phyloP scores from a whole-genome alignment of 2,888 invertebrate genomes.

The Erebia palarica region DNA sequence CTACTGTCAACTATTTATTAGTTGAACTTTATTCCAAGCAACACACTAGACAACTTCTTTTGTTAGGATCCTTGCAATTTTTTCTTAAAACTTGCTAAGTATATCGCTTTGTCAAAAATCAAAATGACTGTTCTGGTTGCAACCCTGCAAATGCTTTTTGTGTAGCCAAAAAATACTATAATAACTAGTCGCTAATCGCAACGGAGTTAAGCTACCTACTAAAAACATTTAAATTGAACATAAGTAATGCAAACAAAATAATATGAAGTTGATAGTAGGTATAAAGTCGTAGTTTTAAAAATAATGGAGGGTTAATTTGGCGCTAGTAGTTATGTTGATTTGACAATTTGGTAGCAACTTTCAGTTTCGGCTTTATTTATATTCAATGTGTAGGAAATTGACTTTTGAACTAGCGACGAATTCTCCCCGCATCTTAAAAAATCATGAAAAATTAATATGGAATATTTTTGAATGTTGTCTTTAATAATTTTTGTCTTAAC shows the following conservation, averaged over 20 bases:
- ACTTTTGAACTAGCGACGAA: constrained; percentile 3
- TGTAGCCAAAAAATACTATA: too few relatives aligned
- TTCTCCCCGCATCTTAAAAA: background rate
- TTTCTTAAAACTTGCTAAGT: too few relatives aligned
- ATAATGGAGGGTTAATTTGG: constrained; percentile 5
- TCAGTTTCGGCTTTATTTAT: background rate
- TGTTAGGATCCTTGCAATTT: too few relatives aligned
- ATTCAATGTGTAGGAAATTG: background rate
- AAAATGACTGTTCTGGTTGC: too few relatives aligned
- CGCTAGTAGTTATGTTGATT: constrained; percentile 4
- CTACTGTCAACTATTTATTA: background rate
- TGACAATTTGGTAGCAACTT: background rate
- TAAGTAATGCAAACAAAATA: background rate
- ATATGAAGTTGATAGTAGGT: background rate
- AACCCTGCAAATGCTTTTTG: too few relatives aligned
- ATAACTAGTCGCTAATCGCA: too few relatives aligned
- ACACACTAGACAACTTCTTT: too few relatives aligned
- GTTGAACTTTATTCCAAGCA: too few relatives aligned
- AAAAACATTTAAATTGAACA: too few relatives aligned
- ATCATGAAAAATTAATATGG: background rate
- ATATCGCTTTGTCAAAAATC: too few relatives aligned
- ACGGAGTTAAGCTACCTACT: background rate
- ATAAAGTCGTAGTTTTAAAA: background rate
- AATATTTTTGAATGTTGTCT: constrained; percentile 5
- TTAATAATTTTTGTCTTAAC: background rate